These are phyloP conservation scores for Aurelia sp. DNA, from an alignment of 30 jellyfish, hydroid and myxozoan genomes.

Conservation along the genomic window DNA sequence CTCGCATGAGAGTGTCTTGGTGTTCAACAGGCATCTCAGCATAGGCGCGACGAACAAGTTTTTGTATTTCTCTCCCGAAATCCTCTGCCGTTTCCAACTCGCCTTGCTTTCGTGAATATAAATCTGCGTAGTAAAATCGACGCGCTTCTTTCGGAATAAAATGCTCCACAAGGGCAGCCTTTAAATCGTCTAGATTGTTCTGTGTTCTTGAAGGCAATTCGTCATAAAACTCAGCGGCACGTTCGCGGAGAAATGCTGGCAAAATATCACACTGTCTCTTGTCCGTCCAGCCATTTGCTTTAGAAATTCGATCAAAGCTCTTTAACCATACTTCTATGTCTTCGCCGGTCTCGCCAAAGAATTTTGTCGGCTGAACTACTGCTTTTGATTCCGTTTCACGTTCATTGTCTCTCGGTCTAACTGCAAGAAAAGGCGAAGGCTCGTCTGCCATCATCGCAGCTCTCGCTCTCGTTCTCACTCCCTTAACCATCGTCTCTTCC, in stretches of 20 bases:
- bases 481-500: no score
- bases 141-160: slow-evolving; percentile 58
- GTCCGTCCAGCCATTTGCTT: slow-evolving; percentile 53
- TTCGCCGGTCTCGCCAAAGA: slow-evolving; percentile 40
- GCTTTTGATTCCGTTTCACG: not conserved
- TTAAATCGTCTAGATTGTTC: slow-evolving; percentile 14
- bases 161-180: slow-evolving; percentile 20
- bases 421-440: not conserved
- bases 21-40: slow-evolving; percentile 10
- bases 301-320: slow-evolving; percentile 33
- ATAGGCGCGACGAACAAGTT: slow-evolving; percentile 24
- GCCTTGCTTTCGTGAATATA: slow-evolving; percentile 28
- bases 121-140: slow-evolving; percentile 35
- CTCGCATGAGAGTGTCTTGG: slow-evolving; percentile 58
- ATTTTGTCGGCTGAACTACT: slow-evolving; percentile 36
- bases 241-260: slow-evolving; percentile 31
- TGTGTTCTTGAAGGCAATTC: slow-evolving; percentile 3
- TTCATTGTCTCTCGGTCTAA: no score
- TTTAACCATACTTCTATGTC: slow-evolving; percentile 35
- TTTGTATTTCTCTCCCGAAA: slow-evolving; percentile 27
- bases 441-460: not conserved
- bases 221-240: slow-evolving; percentile 60
- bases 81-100: slow-evolving; percentile 32
- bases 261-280: slow-evolving; percentile 19
- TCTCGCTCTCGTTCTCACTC: not conserved